A percentile compares a stretch with the other conserved stretches of the same genome.
Conservation (phyloP, 2,888 invertebrate species). For the Drosophila demipolita region DNA sequence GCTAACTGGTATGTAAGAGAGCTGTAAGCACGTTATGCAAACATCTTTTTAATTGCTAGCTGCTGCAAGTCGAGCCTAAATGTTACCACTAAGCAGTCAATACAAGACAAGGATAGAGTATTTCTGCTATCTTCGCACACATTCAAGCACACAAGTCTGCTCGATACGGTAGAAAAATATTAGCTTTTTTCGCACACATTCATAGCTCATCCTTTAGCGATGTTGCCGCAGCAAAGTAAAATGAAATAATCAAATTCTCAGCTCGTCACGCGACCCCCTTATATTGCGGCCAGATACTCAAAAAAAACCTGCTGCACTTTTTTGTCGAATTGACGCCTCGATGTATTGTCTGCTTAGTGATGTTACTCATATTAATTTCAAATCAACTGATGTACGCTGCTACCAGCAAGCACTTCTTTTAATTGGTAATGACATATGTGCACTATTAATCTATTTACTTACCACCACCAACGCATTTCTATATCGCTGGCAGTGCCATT, state of each 20-base stretch:
- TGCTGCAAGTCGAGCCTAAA: constrained; percentile 18
- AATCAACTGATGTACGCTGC: constrained; percentile 20
- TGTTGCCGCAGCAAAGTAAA: too few relatives aligned
- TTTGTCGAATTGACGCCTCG: too few relatives aligned
- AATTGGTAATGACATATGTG: background rate
- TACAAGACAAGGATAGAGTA: too few relatives aligned
- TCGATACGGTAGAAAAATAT: too few relatives aligned
- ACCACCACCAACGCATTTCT: constrained; percentile 85
- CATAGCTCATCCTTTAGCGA: too few relatives aligned
- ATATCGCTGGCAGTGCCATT: constrained; percentile 74
- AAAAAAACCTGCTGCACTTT: too few relatives aligned
- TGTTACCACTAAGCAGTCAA: constrained; percentile 1
- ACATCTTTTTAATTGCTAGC: constrained; percentile 26
- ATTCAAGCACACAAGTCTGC: too few relatives aligned
- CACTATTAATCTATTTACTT: constrained; percentile 59
- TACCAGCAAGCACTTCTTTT: constrained; percentile 1
- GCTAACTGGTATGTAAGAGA: constrained; percentile 43
- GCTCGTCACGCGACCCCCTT: too few relatives aligned
- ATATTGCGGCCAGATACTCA: too few relatives aligned
- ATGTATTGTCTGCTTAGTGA: background rate
- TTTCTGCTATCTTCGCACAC: too few relatives aligned
- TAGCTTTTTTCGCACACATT: too few relatives aligned
- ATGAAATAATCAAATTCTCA: too few relatives aligned
- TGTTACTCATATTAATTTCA: constrained; percentile 29
- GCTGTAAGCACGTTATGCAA: constrained; percentile 63